Percentiles rank a stretch among this genome's conserved stretches.
These are phyloP conservation scores for Proterorhinus semilunaris DNA, from an alignment of 2,113 vertebrate species.

Conservation along the genomic window DNA sequence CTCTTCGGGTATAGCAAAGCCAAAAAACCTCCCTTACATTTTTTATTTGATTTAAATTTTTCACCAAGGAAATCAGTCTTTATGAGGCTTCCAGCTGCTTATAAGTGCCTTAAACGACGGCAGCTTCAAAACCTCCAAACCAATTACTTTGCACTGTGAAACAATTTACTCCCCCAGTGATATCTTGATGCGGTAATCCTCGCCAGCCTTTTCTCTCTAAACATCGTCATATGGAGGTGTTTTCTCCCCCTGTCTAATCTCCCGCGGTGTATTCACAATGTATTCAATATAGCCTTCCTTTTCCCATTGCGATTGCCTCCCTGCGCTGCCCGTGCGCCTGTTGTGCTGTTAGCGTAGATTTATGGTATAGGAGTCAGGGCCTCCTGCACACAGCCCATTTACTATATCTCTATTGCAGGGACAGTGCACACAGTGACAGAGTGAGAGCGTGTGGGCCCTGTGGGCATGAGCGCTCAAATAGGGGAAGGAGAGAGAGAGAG, in stretches of 20 bases:
- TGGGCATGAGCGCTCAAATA: conserved; percentile 39
- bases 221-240: conserved; percentile 36
- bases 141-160: conserved; percentile 55
- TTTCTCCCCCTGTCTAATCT: conserved; percentile 14
- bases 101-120: conserved; percentile 47
- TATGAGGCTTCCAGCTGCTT: conserved; percentile 48
- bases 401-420: conserved; percentile 73
- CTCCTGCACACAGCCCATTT: conserved; percentile 69
- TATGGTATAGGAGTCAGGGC: conserved; percentile 69
- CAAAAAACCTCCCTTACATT: conserved; percentile 20
- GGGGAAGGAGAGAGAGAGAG: neutral
- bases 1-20: neutral
- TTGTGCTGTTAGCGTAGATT: conserved; percentile 72
- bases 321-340: conserved; percentile 42
- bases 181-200: conserved; percentile 50
- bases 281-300: conserved; percentile 11
- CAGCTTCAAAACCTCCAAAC: conserved; percentile 50
- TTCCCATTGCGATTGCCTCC: conserved; percentile 5
- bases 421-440: conserved; percentile 62
- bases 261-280: conserved; percentile 39
- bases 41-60: conserved; percentile 41
- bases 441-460: conserved; percentile 38
- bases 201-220: conserved; percentile 39
- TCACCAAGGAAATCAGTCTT: conserved; percentile 40
- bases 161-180: conserved; percentile 60